Evolutionary conservation across 2,113 vertebrate genomes (phyloP).

Genomic region (Gopherus evgoodei): DNA sequence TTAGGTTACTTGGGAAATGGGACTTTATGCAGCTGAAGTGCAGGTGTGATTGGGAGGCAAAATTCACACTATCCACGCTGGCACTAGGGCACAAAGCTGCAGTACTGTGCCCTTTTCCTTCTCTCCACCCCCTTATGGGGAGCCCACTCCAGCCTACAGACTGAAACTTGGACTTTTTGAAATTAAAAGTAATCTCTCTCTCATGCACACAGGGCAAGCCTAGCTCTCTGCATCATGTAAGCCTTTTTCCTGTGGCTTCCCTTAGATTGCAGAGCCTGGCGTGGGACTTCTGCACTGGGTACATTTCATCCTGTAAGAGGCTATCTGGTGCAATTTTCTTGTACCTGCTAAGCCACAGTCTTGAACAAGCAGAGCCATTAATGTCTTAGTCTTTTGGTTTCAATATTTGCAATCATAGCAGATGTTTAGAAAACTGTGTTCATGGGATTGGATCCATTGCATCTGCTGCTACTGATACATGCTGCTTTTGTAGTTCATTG

Average conservation of each 20-base stretch:
- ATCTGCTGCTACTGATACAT: slow-evolving; percentile 60
- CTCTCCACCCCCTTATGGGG: neutral
- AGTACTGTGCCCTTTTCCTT: neutral
- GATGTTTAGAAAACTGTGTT: slow-evolving; percentile 68
- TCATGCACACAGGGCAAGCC: neutral
- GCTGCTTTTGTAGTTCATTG: slow-evolving; percentile 50
- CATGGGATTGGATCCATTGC: slow-evolving; percentile 43
- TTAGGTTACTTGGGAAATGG: neutral
- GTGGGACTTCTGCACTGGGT: neutral
- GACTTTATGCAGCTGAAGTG: neutral
- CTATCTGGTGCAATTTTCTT: neutral
- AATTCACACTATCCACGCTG: neutral
- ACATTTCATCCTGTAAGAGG: neutral
- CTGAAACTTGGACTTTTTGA: neutral
- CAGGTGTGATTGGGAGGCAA: neutral
- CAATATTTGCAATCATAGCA: slow-evolving; percentile 6
- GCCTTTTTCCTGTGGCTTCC: neutral
- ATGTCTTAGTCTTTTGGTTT: slow-evolving; percentile 14
- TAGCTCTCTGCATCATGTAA: neutral
- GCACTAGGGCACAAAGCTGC: neutral
- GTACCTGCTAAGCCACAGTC: neutral
- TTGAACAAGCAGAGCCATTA: slow-evolving; percentile 29
- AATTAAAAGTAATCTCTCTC: neutral
- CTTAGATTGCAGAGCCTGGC: neutral
- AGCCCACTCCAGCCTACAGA: neutral